phyloP scores from a whole-genome alignment of 1,140 invertebrate species.

The Euwallacea similis region DNA sequence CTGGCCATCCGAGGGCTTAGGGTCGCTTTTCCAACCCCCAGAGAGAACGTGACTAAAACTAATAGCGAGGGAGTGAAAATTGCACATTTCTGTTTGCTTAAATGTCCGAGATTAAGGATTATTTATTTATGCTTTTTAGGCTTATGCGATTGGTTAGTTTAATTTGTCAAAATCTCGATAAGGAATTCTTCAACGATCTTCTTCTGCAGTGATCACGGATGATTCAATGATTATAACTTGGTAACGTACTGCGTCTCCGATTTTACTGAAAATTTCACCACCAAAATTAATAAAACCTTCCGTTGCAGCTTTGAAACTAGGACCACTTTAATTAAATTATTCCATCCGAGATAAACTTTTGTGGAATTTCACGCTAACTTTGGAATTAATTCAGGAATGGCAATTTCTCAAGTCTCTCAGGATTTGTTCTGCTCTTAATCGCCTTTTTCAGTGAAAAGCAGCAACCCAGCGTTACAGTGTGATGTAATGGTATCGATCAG shows the following conservation, averaged over 20 bases:
- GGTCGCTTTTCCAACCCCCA: neutral
- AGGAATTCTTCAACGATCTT: too few relatives aligned
- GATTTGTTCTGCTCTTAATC: neutral
- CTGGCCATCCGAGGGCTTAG: neutral
- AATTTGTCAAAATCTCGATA: too few relatives aligned
- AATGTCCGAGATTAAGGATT: neutral
- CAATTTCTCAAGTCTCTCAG: neutral
- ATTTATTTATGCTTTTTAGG: neutral
- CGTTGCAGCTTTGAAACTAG: neutral
- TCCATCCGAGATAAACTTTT: constrained; percentile 2
- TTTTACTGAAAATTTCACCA: neutral
- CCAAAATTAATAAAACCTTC: constrained; percentile 1
- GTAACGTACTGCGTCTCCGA: too few relatives aligned
- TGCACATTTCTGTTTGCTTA: neutral
- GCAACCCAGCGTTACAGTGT: neutral
- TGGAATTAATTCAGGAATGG: constrained; percentile 4
- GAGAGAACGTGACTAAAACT: constrained; percentile 14
- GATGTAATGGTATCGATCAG: neutral
- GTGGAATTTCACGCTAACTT: neutral
- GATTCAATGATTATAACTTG: too few relatives aligned
- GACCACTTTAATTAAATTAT: constrained; percentile 6
- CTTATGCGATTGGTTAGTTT: neutral
- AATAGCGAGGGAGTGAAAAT: constrained; percentile 6
- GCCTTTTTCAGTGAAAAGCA: neutral
- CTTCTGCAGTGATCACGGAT: too few relatives aligned